These are phyloP conservation scores for Neoascia interrupta DNA, from an alignment of 2,888 invertebrate species.

Conservation along the genomic window DNA sequence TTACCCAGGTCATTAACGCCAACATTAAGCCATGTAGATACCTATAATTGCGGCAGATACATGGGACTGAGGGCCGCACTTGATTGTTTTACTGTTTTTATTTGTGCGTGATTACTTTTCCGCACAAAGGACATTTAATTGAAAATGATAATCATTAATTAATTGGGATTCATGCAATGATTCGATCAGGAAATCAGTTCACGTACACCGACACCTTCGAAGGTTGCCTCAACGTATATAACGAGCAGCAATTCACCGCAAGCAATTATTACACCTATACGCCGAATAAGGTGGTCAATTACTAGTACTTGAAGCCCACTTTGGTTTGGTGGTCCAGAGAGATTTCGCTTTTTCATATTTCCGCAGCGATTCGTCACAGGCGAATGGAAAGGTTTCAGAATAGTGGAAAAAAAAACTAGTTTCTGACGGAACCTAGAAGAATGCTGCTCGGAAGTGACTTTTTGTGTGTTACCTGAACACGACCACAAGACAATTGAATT, in stretches of 20 bases:
- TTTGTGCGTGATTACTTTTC: background rate
- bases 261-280: constrained; percentile 24
- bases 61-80: background rate
- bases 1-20: constrained; percentile 33
- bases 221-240: too few relatives aligned
- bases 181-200: constrained; percentile 37
- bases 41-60: constrained; percentile 13
- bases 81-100: background rate
- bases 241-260: constrained; percentile 2
- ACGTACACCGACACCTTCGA: constrained; percentile 26
- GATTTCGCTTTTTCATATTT: constrained; percentile 32
- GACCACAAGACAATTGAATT: constrained; percentile 8
- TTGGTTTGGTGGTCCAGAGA: constrained; percentile 28
- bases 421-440: constrained; percentile 13
- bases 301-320: constrained; percentile 37
- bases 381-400: background rate
- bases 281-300: constrained; percentile 37
- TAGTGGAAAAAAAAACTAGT: background rate
- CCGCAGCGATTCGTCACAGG: constrained; percentile 26
- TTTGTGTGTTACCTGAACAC: constrained; percentile 1
- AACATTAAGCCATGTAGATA: constrained; percentile 26
- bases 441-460: constrained; percentile 34
- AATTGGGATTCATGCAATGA: constrained; percentile 20
- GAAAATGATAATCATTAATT: background rate
- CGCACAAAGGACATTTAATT: constrained; percentile 18